phyloP scores from a whole-genome alignment of 2,797 vertebrate species.

The Strix occidentalis region DNA sequence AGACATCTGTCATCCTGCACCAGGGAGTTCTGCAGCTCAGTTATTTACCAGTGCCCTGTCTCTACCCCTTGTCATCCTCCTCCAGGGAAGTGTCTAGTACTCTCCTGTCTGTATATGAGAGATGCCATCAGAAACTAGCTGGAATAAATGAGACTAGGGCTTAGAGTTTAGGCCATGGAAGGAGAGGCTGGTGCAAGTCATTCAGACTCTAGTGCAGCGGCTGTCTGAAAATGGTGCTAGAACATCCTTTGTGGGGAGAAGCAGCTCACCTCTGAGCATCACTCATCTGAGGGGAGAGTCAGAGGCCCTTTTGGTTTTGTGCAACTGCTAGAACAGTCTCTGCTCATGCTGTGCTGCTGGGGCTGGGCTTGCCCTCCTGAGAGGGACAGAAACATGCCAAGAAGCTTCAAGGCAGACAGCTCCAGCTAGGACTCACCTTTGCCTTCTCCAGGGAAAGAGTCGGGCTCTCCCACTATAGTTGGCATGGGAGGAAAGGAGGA shows the following conservation, averaged over 20 bases:
- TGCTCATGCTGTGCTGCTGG: neutral
- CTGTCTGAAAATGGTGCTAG: neutral
- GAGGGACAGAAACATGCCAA: neutral
- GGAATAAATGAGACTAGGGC: neutral
- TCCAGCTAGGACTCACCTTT: neutral
- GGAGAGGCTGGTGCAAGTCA: neutral
- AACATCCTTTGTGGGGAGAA: neutral
- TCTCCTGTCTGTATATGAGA: accelerated
- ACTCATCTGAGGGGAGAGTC: neutral
- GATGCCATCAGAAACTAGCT: accelerated
- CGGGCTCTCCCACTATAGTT: accelerated
- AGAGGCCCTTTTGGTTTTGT: neutral
- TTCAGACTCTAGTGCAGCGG: neutral
- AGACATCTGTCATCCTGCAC: neutral
- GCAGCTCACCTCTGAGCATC: neutral
- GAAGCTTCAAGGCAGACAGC: neutral
- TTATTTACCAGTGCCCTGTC: no score
- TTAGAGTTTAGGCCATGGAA: neutral
- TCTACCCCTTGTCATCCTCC: neutral
- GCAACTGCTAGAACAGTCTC: neutral
- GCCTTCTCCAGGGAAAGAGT: neutral
- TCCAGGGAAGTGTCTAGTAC: neutral
- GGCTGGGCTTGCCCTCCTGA: neutral
- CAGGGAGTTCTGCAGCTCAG: neutral
- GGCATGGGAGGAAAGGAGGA: neutral